Conservation (phyloP, 2,888 invertebrate genomes). For the Tetanocera ferruginea region DNA sequence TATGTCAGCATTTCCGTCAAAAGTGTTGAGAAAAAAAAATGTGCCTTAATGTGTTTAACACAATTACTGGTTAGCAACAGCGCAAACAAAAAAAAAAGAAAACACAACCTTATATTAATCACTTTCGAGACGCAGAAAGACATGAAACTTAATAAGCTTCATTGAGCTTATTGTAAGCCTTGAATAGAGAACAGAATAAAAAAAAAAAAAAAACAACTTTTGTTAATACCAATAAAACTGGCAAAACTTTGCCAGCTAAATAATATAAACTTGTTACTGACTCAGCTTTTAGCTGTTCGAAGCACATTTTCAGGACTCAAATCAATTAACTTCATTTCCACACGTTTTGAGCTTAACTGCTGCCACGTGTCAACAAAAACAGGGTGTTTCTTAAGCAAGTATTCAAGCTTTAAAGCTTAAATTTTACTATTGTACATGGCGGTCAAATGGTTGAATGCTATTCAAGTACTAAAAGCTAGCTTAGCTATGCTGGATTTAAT, state of each 20-base stretch:
- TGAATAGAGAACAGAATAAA: background rate
- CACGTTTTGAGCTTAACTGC: slow-evolving; percentile 60
- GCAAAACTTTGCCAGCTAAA: background rate
- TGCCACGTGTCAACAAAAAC: background rate
- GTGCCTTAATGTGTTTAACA: too few species aligned
- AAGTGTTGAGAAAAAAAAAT: too few species aligned
- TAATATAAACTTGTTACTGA: background rate
- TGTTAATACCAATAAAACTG: background rate
- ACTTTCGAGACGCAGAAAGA: background rate
- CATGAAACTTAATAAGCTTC: background rate
- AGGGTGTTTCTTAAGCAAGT: background rate
- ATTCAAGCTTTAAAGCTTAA: too few species aligned
- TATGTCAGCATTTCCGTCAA: too few species aligned
- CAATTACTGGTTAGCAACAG: too few species aligned
- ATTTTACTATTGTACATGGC: too few species aligned
- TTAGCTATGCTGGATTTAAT: too few species aligned
- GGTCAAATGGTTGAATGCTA: too few species aligned
- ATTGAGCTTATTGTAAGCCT: background rate
- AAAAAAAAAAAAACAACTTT: background rate
- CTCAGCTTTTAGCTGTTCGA: slow-evolving; percentile 32
- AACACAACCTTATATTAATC: too few species aligned
- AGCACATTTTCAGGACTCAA: slow-evolving; percentile 64
- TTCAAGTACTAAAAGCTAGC: too few species aligned
- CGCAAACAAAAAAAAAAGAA: too few species aligned
- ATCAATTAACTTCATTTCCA: slow-evolving; percentile 70